Evolutionary conservation across 2,888 invertebrate species (phyloP), one percentile per base, ranked within the genome.

Genomic region (Monopis laevigella): DNA sequence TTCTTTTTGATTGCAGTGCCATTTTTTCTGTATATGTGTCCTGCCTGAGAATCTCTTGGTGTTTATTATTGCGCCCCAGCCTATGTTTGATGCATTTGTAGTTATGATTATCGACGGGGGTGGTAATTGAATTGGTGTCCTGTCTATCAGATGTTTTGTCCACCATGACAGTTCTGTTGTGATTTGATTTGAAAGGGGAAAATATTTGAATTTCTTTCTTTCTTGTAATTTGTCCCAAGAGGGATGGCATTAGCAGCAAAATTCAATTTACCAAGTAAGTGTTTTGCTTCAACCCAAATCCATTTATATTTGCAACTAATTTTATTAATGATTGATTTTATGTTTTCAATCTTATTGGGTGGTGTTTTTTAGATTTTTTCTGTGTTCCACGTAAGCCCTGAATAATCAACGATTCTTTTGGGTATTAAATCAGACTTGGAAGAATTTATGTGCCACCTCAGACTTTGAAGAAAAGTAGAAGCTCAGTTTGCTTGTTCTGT

Each of bases 11-110:
- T 21, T 21, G 5, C 24, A 21, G 8, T 21, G 24, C 24, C 8
- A 21, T 7, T 8, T 21, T 21, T 21, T 21, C 8, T 21, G 24
- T 7, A 21, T 21, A 21, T n/a, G n/a, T 5, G 24, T 42, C 54
- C 1, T 1, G 0, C 46, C 48, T 1, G 40, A 21, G 0, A 43
- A 6, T 5, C 13, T 24, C 2, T 12, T 2, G 12, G 45, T 28
- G n/a, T 40, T 38, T 0, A 54, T 4, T 6, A 50, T 48, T 1
- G 45, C 40, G 0, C 53, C 51, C 51, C 51, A 52, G 1, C 52
- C 51, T 3, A 11, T 10, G 41, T 51, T 39, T 7, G 54, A 51
- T 0, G 52, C 53, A 10, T 55, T 52, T 1, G 53, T 51, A 0
- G 47, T 47, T 0, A 54, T 2, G 21, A 52, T 49, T 3, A 42